Conservation (phyloP, 2,113 vertebrate genomes). For the Dasyurus viverrinus region DNA sequence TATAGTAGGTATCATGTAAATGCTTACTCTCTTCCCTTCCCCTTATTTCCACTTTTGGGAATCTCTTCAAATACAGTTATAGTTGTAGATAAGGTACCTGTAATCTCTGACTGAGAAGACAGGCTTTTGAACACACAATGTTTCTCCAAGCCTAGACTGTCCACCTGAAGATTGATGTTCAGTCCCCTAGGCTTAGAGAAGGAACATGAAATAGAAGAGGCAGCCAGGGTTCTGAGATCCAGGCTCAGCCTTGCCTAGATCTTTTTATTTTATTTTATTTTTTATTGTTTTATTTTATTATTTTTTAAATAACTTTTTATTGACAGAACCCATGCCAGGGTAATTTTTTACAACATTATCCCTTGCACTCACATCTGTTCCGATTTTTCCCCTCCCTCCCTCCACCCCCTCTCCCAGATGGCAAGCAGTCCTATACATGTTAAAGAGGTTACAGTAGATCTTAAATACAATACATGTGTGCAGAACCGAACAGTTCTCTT, state of each 20-base stretch:
- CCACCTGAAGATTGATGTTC: not conserved
- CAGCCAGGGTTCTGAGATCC: not conserved
- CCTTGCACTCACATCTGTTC: too few relatives aligned
- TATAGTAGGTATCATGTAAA: not conserved
- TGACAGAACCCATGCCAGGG: too few relatives aligned
- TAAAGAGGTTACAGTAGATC: too few relatives aligned
- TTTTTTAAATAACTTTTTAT: too few relatives aligned
- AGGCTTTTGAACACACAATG: not conserved
- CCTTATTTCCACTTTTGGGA: not conserved
- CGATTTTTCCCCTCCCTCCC: too few relatives aligned
- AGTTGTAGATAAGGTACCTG: not conserved
- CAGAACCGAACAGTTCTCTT: too few relatives aligned
- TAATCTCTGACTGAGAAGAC: not conserved
- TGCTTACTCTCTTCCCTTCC: not conserved
- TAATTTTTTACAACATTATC: too few relatives aligned
- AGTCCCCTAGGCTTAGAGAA: not conserved
- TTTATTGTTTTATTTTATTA: too few relatives aligned
- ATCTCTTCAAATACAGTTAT: not conserved
- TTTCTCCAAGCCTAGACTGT: not conserved
- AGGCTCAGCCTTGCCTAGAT: not conserved
- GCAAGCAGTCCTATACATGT: too few relatives aligned
- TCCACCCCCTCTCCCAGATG: too few relatives aligned
- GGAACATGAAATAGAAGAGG: not conserved
- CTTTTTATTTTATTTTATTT: too few relatives aligned
- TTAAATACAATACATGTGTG: too few relatives aligned